Conservation (phyloP, 35 echinoderm and acorn worm genomes). For the Lytechinus pictus region DNA sequence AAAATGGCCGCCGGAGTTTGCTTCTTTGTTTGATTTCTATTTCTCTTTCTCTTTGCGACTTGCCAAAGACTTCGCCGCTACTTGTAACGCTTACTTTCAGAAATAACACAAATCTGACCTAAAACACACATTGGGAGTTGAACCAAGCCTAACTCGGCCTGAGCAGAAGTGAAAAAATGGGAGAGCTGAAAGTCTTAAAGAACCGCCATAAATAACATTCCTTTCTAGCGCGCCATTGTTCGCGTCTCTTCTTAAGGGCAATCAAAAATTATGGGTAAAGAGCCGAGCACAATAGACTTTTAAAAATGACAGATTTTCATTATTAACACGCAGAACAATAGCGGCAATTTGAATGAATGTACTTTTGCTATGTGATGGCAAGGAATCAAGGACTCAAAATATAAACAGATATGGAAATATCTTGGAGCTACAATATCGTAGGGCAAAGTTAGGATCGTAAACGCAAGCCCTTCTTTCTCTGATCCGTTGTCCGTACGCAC, state of each 20-base stretch:
- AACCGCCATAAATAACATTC: slow-evolving; percentile 39
- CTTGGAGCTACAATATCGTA: not conserved
- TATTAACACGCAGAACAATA: slow-evolving; percentile 22
- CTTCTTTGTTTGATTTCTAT: slow-evolving; percentile 27
- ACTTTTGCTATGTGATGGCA: slow-evolving; percentile 25
- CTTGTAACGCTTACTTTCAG: slow-evolving; percentile 44
- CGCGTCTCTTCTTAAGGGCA: not conserved
- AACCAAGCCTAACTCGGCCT: slow-evolving; percentile 25
- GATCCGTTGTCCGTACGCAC: not conserved
- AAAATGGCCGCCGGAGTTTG: slow-evolving; percentile 20
- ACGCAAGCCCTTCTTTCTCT: not conserved
- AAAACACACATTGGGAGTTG: slow-evolving; percentile 45
- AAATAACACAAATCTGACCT: slow-evolving; percentile 55
- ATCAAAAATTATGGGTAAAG: slow-evolving; percentile 22
- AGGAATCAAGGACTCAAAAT: not conserved
- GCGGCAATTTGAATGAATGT: not conserved
- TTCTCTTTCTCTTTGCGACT: slow-evolving; percentile 23
- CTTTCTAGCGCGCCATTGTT: not conserved
- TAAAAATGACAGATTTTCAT: slow-evolving; percentile 43
- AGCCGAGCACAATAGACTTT: not conserved
- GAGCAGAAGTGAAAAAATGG: not conserved
- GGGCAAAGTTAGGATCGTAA: not conserved
- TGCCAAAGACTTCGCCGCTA: not conserved
- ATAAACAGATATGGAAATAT: not conserved
- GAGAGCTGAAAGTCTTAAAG: slow-evolving; percentile 10